These are phyloP conservation scores for Scartelaos histophorus DNA, from an alignment of 2,113 vertebrate genomes.

Conservation along the genomic window DNA sequence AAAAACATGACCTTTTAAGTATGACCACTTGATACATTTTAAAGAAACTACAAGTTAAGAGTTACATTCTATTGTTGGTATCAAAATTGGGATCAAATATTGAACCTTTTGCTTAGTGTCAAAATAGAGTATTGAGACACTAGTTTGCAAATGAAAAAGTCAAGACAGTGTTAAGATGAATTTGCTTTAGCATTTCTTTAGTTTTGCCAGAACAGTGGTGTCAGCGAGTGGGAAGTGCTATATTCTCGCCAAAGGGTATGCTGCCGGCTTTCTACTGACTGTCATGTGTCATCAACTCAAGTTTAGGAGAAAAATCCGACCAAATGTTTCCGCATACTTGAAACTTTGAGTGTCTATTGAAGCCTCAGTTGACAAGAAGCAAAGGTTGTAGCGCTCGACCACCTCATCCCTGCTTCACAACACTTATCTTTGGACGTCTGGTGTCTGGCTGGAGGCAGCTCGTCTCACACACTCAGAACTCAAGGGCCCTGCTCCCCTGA, in stretches of 20 bases:
- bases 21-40: too few relatives aligned
- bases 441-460: conserved; percentile 10
- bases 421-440: conserved; percentile 4
- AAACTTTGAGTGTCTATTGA: conserved; percentile 3
- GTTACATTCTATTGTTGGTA: too few relatives aligned
- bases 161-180: background rate
- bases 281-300: conserved; percentile 6
- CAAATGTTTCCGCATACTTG: conserved; percentile 12
- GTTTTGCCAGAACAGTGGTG: background rate
- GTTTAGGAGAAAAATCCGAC: conserved; percentile 38
- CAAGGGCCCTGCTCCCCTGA: conserved; percentile 25
- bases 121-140: background rate
- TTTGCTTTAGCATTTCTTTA: background rate
- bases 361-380: conserved; percentile 14
- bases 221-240: background rate
- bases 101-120: too few relatives aligned
- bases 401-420: background rate
- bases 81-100: too few relatives aligned
- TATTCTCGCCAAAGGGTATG: background rate
- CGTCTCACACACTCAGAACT: conserved; percentile 33
- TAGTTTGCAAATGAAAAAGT: background rate
- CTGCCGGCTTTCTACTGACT: conserved; percentile 13
- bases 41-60: too few relatives aligned
- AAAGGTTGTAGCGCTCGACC: background rate
- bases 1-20: too few relatives aligned